These are phyloP conservation scores for Dryocosmus kuriphilus DNA, from an alignment of 2,888 invertebrate genomes.

Conservation along the genomic window DNA sequence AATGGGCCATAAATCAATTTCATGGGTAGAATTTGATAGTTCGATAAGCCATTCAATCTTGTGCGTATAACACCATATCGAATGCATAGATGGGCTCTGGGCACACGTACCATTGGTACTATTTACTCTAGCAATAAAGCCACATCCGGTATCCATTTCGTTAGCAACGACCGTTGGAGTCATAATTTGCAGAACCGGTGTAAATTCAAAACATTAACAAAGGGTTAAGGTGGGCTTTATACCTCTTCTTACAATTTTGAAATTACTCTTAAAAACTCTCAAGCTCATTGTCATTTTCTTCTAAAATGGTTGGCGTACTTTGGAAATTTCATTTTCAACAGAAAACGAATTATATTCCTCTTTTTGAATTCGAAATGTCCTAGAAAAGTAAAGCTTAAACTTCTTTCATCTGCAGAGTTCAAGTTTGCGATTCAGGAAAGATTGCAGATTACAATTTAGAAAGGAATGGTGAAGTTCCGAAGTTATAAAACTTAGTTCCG, in stretches of 20 bases:
- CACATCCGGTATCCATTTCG: conserved; percentile 17
- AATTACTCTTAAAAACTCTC: too few species aligned
- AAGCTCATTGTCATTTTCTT: too few species aligned
- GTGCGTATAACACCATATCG: conserved; percentile 59
- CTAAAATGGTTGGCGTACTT: background rate
- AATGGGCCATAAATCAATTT: conserved; percentile 63
- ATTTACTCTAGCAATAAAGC: conserved; percentile 36
- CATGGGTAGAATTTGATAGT: conserved; percentile 59
- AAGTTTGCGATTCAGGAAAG: conserved; percentile 26
- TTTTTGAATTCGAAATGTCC: background rate
- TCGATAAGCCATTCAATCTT: conserved; percentile 70
- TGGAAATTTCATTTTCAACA: background rate
- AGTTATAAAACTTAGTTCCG: background rate
- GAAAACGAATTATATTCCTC: background rate
- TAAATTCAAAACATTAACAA: background rate
- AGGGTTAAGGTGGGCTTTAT: too few species aligned
- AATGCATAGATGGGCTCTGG: conserved; percentile 49
- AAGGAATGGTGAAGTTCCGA: background rate
- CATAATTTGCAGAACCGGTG: background rate
- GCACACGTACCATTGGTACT: conserved; percentile 48
- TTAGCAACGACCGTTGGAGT: background rate
- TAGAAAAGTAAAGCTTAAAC: background rate
- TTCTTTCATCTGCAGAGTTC: conserved; percentile 19
- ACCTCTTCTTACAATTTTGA: too few species aligned
- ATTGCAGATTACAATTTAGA: conserved; percentile 23